Evolutionary conservation across 2,888 invertebrate species (phyloP).

Genomic region (Cheilosia soror): DNA sequence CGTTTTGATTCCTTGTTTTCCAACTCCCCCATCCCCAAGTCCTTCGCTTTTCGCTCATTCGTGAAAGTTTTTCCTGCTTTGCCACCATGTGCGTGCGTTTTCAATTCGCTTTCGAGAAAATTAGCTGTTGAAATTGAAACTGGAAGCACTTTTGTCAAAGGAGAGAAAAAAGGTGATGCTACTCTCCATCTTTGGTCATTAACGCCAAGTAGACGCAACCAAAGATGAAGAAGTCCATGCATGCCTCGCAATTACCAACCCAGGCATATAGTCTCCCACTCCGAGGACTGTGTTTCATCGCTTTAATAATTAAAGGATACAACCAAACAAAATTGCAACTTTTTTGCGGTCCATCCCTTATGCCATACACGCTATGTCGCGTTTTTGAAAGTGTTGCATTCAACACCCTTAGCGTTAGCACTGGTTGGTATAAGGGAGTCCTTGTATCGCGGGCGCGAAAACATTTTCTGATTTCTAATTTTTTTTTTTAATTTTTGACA

Average conservation of each 20-base stretch:
- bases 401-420: conserved; percentile 55
- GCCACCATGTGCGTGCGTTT: conserved; percentile 59
- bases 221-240: neutral
- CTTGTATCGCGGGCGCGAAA: conserved; percentile 51
- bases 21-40: neutral
- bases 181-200: conserved; percentile 45
- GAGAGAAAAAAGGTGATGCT: conserved; percentile 18
- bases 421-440: conserved; percentile 13
- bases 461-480: conserved; percentile 27
- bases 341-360: conserved; percentile 46
- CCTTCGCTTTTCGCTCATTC: neutral
- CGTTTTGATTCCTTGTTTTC: conserved; percentile 49
- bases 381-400: conserved; percentile 73
- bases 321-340: conserved; percentile 15
- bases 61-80: conserved; percentile 40
- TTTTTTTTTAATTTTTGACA: conserved; percentile 64
- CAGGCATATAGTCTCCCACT: neutral
- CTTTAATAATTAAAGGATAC: conserved; percentile 62
- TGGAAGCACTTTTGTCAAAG: conserved; percentile 42
- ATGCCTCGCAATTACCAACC: neutral
- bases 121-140: conserved; percentile 34
- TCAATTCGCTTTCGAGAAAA: conserved; percentile 53
- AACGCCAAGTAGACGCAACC: conserved; percentile 10
- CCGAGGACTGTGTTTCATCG: conserved; percentile 42
- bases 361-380: conserved; percentile 63